These are phyloP conservation scores for Carcina quercana DNA, from an alignment of 2,888 invertebrate species.

Conservation along the genomic window DNA sequence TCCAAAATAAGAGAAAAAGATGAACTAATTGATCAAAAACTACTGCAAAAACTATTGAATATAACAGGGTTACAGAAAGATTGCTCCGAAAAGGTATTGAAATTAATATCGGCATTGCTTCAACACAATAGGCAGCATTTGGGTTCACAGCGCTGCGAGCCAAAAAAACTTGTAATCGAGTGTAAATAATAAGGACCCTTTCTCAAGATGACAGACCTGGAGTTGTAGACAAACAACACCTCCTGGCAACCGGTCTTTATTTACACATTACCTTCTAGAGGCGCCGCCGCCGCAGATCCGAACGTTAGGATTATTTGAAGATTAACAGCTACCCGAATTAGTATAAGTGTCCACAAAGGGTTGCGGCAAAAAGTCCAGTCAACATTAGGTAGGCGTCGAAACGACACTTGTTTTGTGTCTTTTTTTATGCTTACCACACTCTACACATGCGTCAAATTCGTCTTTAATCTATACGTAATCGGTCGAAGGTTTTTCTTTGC, in stretches of 20 bases:
- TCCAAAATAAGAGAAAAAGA: too few relatives aligned
- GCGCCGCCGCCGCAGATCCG: constrained; percentile 26
- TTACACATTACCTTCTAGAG: constrained; percentile 41
- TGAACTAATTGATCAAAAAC: too few relatives aligned
- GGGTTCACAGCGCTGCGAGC: too few relatives aligned
- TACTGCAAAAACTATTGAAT: too few relatives aligned
- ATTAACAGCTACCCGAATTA: constrained; percentile 31
- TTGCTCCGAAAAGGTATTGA: too few relatives aligned
- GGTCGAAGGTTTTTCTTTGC: too few relatives aligned
- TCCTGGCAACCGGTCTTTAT: constrained; percentile 48
- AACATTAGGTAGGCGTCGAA: constrained; percentile 15
- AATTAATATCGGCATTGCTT: too few relatives aligned
- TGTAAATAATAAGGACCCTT: not conserved
- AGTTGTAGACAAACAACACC: too few relatives aligned
- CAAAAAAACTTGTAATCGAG: not conserved
- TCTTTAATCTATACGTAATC: not conserved
- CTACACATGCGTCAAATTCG: not conserved
- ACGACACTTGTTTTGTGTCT: constrained; percentile 4
- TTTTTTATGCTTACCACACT: too few relatives aligned
- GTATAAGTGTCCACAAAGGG: constrained; percentile 34
- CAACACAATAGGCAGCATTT: too few relatives aligned
- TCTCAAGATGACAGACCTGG: constrained; percentile 13
- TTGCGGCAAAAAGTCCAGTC: constrained; percentile 22
- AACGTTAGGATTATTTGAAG: too few relatives aligned
- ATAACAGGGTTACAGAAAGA: too few relatives aligned